These are phyloP conservation scores for Dermatemys mawii DNA, from an alignment of 2,113 vertebrate species.

Conservation along the genomic window DNA sequence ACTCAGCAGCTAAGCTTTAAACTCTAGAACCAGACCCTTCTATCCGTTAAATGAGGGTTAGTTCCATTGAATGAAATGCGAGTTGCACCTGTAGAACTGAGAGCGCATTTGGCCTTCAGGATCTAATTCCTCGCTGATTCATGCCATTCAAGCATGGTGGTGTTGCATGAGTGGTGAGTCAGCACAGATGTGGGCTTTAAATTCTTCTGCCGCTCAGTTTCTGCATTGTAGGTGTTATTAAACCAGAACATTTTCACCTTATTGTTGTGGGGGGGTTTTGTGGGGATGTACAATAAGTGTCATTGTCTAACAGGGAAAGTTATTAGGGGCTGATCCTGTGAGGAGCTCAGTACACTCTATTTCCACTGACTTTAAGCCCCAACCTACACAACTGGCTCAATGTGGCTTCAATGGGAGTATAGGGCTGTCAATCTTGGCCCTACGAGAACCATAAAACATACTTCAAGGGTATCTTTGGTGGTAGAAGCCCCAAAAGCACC, in stretches of 20 bases:
- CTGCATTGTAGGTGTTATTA: neutral
- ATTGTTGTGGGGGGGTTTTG: neutral
- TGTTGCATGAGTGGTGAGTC: neutral
- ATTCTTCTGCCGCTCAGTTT: neutral
- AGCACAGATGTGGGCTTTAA: neutral
- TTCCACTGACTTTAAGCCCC: neutral
- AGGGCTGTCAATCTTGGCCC: conserved; percentile 10
- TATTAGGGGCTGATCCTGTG: neutral
- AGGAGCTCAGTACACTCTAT: neutral
- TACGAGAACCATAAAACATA: neutral
- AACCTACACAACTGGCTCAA: neutral
- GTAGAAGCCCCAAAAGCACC: neutral
- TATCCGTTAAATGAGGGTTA: neutral
- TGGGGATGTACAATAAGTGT: neutral
- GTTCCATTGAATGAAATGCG: neutral
- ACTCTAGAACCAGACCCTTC: neutral
- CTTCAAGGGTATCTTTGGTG: neutral
- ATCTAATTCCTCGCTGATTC: neutral
- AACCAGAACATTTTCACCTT: neutral
- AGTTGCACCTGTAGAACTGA: neutral
- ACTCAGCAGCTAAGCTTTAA: neutral
- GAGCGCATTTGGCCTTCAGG: neutral
- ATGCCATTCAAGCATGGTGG: neutral
- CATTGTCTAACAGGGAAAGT: neutral
- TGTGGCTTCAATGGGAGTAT: conserved; percentile 11